phyloP scores from a whole-genome alignment of 1,140 invertebrate genomes.

The Campoletis sonorensis region DNA sequence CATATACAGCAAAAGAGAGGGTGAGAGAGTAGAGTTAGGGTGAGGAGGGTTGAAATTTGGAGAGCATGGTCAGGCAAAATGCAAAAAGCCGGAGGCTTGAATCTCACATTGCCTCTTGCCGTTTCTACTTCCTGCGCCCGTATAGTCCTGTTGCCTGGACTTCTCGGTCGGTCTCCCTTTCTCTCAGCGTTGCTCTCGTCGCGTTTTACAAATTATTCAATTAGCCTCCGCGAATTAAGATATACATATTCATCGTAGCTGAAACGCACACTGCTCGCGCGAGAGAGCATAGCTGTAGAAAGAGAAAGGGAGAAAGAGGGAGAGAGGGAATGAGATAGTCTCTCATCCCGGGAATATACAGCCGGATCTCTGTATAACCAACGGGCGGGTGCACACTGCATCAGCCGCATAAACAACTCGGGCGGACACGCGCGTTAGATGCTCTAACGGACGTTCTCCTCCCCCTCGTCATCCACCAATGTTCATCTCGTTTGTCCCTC shows the following conservation, averaged over 20 bases:
- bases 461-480: constrained; percentile 34
- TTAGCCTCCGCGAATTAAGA: constrained; percentile 77
- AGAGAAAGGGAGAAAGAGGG: constrained; percentile 2
- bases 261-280: constrained; percentile 69
- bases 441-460: constrained; percentile 69
- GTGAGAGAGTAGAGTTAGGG: constrained; percentile 36
- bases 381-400: constrained; percentile 52
- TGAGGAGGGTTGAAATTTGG: constrained; percentile 29
- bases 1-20: background rate
- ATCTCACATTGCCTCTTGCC: background rate
- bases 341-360: constrained; percentile 43
- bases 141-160: background rate
- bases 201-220: constrained; percentile 78
- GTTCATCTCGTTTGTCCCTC: constrained; percentile 35
- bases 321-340: background rate
- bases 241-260: constrained; percentile 76
- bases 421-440: constrained; percentile 69
- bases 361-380: constrained; percentile 38
- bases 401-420: constrained; percentile 73
- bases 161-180: constrained; percentile 13
- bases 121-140: constrained; percentile 49
- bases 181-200: constrained; percentile 45
- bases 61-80: constrained; percentile 31
- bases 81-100: constrained; percentile 32
- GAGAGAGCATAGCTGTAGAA: background rate